Conservation (phyloP, 2,888 invertebrate genomes). For the Ectemnius lituratus region DNA sequence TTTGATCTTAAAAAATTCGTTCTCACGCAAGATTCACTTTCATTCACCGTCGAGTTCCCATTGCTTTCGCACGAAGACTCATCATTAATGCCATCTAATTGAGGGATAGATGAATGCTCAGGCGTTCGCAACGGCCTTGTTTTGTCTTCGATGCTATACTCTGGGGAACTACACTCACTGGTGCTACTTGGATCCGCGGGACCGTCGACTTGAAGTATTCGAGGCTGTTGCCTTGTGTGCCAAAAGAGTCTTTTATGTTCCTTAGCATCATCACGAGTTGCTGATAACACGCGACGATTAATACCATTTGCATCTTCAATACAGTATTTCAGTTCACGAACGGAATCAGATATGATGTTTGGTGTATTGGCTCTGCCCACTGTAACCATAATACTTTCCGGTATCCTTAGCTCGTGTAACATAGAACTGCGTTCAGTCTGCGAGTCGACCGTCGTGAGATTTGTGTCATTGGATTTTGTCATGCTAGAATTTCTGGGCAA, state of each 20-base stretch:
- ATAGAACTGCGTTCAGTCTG: constrained; percentile 67
- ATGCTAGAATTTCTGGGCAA: constrained; percentile 75
- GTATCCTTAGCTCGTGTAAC: constrained; percentile 76
- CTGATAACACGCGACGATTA: constrained; percentile 61
- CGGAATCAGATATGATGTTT: constrained; percentile 67
- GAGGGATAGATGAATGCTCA: constrained; percentile 79
- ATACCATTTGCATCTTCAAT: constrained; percentile 62
- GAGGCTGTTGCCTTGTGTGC: constrained; percentile 77
- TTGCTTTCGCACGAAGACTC: constrained; percentile 78
- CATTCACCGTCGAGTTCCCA: constrained; percentile 60
- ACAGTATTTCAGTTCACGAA: constrained; percentile 70
- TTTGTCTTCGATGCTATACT: constrained; percentile 70
- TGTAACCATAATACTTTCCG: constrained; percentile 78
- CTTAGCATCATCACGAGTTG: constrained; percentile 69
- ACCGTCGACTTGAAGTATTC: constrained; percentile 81
- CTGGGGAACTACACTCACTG: constrained; percentile 77
- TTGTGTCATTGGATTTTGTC: constrained; percentile 62
- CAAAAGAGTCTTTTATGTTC: constrained; percentile 76
- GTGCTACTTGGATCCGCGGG: constrained; percentile 79
- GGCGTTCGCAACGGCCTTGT: constrained; percentile 34
- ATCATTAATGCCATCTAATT: constrained; percentile 86
- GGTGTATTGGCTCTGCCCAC: constrained; percentile 70
- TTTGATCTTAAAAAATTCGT: constrained; percentile 79
- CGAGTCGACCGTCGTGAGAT: constrained; percentile 69
- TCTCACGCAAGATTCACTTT: constrained; percentile 77